Evolutionary conservation across 2,797 vertebrate species (phyloP).

Genomic region (Orientallactaga sibirica): DNA sequence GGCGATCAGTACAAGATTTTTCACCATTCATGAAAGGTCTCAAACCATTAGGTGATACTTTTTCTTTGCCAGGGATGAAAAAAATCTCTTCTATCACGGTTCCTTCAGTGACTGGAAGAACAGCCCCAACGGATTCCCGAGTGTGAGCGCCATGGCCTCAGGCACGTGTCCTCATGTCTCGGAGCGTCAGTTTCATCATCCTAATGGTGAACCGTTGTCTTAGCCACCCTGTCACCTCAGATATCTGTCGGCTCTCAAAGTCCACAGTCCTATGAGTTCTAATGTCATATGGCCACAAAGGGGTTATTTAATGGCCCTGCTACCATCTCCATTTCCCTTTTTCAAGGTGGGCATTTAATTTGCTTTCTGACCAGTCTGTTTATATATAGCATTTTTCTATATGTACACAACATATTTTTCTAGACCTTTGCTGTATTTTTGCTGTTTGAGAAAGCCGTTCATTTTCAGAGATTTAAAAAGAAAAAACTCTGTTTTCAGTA

Average conservation of each 20-base stretch:
- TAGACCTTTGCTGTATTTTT: constrained; percentile 63
- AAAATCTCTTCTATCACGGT: fast-evolving
- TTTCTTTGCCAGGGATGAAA: constrained; percentile 38
- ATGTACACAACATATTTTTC: constrained; percentile 60
- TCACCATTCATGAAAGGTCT: constrained; percentile 4
- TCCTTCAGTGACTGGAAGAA: neutral
- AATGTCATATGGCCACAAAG: neutral
- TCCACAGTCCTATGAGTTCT: neutral
- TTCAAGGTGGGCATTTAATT: constrained; percentile 59
- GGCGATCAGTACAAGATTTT: constrained; percentile 62
- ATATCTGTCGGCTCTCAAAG: neutral
- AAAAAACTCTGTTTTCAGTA: neutral
- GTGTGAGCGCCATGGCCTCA: neutral
- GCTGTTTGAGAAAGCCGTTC: constrained; percentile 63
- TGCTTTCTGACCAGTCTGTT: constrained; percentile 66
- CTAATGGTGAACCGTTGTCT: neutral
- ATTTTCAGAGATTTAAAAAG: constrained; percentile 60
- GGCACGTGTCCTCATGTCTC: neutral
- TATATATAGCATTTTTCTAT: constrained; percentile 74
- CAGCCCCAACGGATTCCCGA: neutral
- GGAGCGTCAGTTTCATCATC: neutral
- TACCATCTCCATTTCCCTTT: constrained; percentile 32
- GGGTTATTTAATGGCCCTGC: fast-evolving
- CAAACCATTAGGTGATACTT: neutral
- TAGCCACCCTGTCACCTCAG: neutral